These are phyloP conservation scores for Struthidea cinerea DNA, from an alignment of 2,113 vertebrate species.

Conservation along the genomic window DNA sequence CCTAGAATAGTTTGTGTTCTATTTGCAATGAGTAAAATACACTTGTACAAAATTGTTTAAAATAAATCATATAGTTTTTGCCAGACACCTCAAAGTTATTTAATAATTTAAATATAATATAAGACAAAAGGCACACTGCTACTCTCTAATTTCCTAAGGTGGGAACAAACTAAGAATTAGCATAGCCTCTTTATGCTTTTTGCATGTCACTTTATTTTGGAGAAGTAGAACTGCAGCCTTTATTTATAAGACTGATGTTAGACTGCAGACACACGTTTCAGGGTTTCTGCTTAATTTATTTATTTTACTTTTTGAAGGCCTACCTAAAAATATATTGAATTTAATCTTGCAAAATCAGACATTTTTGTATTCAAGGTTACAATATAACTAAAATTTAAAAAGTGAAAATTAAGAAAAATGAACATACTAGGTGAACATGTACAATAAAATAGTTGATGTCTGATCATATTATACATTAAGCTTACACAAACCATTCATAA, in stretches of 20 bases:
- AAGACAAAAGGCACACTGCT: neutral
- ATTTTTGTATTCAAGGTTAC: neutral
- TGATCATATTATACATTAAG: neutral
- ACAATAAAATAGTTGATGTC: neutral
- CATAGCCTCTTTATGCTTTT: neutral
- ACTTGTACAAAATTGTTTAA: neutral
- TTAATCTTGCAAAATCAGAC: neutral
- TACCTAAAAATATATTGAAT: neutral
- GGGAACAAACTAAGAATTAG: neutral
- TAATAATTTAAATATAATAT: neutral
- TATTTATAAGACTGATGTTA: neutral
- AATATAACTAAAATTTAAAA: neutral
- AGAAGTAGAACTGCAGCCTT: neutral
- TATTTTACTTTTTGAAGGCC: neutral
- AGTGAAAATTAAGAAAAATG: neutral
- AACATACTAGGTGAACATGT: neutral
- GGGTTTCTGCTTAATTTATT: neutral
- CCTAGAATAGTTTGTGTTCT: neutral
- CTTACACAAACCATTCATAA: neutral
- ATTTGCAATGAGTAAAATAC: neutral
- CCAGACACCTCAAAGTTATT: neutral
- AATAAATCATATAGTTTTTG: neutral
- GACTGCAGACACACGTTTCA: neutral
- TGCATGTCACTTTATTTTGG: neutral
- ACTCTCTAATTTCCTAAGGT: neutral